A percentile compares a stretch with the other conserved stretches of the same genome.
phyloP scores from a whole-genome alignment of 2,797 vertebrate species.

The Okamejei kenojei region DNA sequence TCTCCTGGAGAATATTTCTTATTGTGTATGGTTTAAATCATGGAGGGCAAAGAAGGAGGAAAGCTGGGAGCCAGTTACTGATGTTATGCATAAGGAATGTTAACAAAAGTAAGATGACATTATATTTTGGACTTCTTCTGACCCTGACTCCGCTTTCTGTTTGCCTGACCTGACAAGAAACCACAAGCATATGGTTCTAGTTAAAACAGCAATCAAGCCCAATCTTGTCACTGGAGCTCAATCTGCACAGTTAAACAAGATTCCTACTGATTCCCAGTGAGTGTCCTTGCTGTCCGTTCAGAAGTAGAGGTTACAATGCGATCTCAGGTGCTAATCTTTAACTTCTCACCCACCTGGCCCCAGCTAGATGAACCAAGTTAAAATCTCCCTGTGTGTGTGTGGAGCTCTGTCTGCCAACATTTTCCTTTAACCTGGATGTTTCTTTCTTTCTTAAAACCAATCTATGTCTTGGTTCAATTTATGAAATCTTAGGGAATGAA shows the following conservation, averaged over 20 bases:
- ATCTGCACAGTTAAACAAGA: neutral
- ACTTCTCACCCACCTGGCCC: neutral
- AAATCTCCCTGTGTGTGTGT: neutral
- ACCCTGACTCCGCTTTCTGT: neutral
- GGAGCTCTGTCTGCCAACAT: neutral
- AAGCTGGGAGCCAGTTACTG: neutral
- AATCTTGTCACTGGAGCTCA: neutral
- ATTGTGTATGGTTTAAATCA: neutral
- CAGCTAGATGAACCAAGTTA: neutral
- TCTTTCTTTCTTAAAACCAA: neutral
- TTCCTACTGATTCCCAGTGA: neutral
- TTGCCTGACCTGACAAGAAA: neutral
- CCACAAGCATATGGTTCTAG: neutral
- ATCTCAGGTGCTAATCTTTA: neutral
- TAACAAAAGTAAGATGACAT: neutral
- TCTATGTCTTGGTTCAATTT: neutral
- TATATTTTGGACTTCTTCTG: neutral
- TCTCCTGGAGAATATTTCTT: neutral
- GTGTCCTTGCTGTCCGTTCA: neutral
- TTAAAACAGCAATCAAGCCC: neutral
- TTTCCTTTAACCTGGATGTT: neutral
- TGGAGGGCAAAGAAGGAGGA: neutral
- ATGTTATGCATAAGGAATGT: neutral
- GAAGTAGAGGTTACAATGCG: neutral
- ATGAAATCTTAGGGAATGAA: neutral